phyloP scores from a whole-genome alignment of 1,140 invertebrate species.

The Drosophila pandora region DNA sequence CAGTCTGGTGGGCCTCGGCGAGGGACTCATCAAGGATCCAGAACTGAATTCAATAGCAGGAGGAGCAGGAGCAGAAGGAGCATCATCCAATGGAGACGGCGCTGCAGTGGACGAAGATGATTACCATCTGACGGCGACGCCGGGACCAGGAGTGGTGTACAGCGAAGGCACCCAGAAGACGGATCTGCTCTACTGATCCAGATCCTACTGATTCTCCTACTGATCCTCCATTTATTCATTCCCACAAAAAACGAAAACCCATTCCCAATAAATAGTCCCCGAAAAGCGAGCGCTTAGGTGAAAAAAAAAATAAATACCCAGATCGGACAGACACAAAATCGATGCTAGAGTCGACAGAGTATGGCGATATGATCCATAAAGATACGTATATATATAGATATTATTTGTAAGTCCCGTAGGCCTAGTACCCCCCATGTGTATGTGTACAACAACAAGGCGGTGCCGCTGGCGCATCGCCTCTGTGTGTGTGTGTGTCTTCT shows the following conservation, averaged over 20 bases:
- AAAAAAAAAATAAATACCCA: slow-evolving; percentile 42
- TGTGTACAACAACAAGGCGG: slow-evolving; percentile 32
- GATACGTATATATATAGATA: slow-evolving; percentile 66
- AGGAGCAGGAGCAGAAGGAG: slow-evolving; percentile 9
- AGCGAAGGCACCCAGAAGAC: slow-evolving; percentile 86
- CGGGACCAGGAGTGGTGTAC: slow-evolving; percentile 86
- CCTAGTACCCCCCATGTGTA: slow-evolving; percentile 33
- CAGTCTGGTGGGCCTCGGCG: slow-evolving; percentile 57
- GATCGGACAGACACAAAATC: slow-evolving; percentile 26
- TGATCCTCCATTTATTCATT: neutral
- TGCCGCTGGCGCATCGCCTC: slow-evolving; percentile 3
- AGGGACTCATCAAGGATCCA: slow-evolving; percentile 58
- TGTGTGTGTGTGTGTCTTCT: slow-evolving; percentile 39
- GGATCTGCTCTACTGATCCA: slow-evolving; percentile 87
- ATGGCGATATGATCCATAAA: slow-evolving; percentile 23
- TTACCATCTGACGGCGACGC: slow-evolving; percentile 84
- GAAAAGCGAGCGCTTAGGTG: slow-evolving; percentile 56
- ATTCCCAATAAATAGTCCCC: slow-evolving; percentile 1
- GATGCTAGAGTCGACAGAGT: neutral
- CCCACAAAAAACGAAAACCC: neutral
- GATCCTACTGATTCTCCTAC: slow-evolving; percentile 36
- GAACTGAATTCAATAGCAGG: slow-evolving; percentile 1
- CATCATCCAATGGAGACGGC: slow-evolving; percentile 31
- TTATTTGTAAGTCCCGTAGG: slow-evolving; percentile 66
- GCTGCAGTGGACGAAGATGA: slow-evolving; percentile 56